These are phyloP conservation scores for Triops longicaudatus DNA, from an alignment of 1,140 invertebrate genomes.

Conservation along the genomic window DNA sequence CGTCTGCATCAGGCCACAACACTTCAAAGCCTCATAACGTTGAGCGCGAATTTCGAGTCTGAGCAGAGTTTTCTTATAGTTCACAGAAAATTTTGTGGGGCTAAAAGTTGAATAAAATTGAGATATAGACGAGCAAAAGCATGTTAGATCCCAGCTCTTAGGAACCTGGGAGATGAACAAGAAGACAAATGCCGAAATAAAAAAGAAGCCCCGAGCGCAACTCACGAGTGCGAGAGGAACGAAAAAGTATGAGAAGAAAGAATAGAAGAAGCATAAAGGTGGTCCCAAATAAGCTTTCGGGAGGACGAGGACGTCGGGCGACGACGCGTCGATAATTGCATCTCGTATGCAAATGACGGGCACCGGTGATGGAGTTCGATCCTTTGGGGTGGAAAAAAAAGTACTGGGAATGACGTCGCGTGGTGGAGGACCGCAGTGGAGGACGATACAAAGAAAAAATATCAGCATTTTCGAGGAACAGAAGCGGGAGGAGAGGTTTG, in stretches of 20 bases:
- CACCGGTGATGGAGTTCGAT: conserved; percentile 25
- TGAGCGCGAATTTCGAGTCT: background rate
- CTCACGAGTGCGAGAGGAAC: background rate
- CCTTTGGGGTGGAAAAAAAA: background rate
- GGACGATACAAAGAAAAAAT: too few species aligned
- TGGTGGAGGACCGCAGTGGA: background rate
- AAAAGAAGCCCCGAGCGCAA: background rate
- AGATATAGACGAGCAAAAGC: background rate
- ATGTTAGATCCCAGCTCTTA: conserved; percentile 6
- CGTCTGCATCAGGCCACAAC: background rate
- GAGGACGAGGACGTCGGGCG: conserved; percentile 16
- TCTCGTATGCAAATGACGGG: conserved; percentile 27
- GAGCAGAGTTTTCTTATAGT: background rate
- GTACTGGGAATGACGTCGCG: background rate
- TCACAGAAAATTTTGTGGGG: background rate
- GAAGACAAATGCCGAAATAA: background rate
- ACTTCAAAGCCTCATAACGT: conserved; percentile 1
- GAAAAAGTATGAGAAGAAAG: background rate
- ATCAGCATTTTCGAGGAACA: too few species aligned
- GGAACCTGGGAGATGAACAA: background rate
- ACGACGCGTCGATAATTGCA: conserved; percentile 26
- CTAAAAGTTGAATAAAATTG: background rate
- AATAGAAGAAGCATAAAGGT: conserved; percentile 16
- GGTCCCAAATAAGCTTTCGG: conserved; percentile 1
- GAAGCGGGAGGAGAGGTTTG: too few species aligned